phyloP scores from a whole-genome alignment of 2,113 vertebrate species.

The Aix galericulata region DNA sequence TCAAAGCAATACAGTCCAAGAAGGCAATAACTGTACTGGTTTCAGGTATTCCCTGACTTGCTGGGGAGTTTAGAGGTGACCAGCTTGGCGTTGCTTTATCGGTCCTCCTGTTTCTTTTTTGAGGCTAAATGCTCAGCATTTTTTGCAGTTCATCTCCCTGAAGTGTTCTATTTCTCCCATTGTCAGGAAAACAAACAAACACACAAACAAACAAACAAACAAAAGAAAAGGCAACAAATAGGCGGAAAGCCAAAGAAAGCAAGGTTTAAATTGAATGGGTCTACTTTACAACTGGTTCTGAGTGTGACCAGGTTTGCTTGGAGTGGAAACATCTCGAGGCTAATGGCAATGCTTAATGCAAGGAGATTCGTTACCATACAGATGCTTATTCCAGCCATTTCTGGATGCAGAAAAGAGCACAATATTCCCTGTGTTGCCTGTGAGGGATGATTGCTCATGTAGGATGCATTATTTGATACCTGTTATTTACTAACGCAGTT shows the following conservation, averaged over 20 bases:
- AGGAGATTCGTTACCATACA: background rate
- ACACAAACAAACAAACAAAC: background rate
- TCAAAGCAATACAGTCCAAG: background rate
- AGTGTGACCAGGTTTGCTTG: background rate
- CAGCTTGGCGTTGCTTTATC: background rate
- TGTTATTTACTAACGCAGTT: constrained; percentile 39
- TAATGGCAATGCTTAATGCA: background rate
- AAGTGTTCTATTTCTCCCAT: fast-evolving
- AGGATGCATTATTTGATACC: constrained; percentile 21
- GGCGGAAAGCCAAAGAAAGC: background rate
- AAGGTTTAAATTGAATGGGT: background rate
- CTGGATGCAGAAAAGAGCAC: background rate
- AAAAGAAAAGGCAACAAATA: background rate
- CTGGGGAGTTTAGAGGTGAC: background rate
- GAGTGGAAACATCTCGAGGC: background rate
- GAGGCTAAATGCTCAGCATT: background rate
- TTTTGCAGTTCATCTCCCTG: background rate
- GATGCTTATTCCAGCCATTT: background rate
- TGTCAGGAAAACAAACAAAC: background rate
- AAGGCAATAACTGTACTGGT: fast-evolving
- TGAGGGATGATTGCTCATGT: background rate
- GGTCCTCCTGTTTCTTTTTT: background rate
- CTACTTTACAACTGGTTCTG: background rate
- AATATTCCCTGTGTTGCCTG: fast-evolving
- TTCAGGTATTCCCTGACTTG: background rate